Evolutionary conservation across 2,113 vertebrate genomes (phyloP).

Genomic region (Stigmatopora argus): DNA sequence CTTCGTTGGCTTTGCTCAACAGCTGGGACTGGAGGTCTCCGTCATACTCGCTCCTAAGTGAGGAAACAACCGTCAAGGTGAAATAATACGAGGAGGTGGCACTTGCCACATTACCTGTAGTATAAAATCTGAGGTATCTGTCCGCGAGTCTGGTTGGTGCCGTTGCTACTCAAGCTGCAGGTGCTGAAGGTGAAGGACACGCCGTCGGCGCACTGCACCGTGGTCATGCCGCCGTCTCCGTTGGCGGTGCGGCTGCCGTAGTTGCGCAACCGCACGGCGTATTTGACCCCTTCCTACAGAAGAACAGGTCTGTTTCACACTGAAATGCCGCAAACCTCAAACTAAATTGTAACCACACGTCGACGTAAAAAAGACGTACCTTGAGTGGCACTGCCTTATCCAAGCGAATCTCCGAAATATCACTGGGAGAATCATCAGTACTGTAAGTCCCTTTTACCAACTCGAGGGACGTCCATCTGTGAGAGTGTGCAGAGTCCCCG

Average conservation of each 20-base stretch:
- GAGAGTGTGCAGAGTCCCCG: constrained; percentile 91
- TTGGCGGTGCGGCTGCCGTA: constrained; percentile 98
- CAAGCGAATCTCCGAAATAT: constrained; percentile 94
- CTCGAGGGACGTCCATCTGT: constrained; percentile 96
- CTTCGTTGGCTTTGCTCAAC: constrained; percentile 95
- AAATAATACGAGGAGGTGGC: no score
- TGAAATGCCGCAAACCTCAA: no score
- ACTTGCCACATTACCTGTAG: constrained; percentile 76
- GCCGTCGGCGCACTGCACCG: constrained; percentile 92
- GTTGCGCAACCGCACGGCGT: constrained; percentile 92
- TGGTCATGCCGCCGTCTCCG: constrained; percentile 96
- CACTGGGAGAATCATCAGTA: constrained; percentile 94
- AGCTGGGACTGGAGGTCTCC: constrained; percentile 96
- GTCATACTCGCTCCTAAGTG: constrained; percentile 88
- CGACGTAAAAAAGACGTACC: constrained; percentile 60
- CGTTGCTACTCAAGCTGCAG: constrained; percentile 97
- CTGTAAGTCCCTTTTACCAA: constrained; percentile 96
- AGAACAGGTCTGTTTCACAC: not conserved
- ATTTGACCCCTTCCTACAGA: constrained; percentile 89
- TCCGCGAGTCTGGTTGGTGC: constrained; percentile 95
- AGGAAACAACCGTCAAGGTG: not conserved
- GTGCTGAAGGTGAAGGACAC: constrained; percentile 95
- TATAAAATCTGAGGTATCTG: constrained; percentile 97
- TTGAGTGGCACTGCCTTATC: constrained; percentile 96
- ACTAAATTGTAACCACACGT: no score